These are phyloP conservation scores for Habrosyne pyritoides DNA, from an alignment of 2,888 invertebrate genomes.

Conservation along the genomic window DNA sequence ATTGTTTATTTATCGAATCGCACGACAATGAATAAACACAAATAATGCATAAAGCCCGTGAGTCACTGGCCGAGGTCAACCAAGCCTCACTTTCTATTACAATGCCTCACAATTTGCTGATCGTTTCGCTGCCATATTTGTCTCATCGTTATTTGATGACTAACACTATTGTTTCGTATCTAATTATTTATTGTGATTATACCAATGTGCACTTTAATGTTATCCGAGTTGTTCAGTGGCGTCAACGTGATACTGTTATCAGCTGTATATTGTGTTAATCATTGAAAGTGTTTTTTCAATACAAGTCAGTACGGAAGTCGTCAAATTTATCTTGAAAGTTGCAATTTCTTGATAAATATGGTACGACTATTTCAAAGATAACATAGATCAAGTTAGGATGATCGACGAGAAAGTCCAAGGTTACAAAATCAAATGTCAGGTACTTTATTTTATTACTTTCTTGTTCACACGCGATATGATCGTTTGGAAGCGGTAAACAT, in stretches of 20 bases:
- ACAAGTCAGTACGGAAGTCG: no score
- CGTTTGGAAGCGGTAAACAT: neutral
- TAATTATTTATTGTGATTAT: conserved; percentile 21
- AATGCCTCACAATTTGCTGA: conserved; percentile 42
- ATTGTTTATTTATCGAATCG: conserved; percentile 9
- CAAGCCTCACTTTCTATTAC: conserved; percentile 57
- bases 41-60: conserved; percentile 37
- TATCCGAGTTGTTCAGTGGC: neutral
- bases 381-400: neutral
- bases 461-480: conserved; percentile 1
- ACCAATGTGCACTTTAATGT: neutral
- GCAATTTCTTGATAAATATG: no score
- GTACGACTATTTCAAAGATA: neutral
- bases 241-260: neutral
- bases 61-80: conserved; percentile 53
- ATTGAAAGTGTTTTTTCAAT: neutral
- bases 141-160: conserved; percentile 37
- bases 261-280: neutral
- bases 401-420: conserved; percentile 9
- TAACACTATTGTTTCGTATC: conserved; percentile 34
- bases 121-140: conserved; percentile 42
- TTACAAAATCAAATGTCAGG: neutral
- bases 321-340: neutral
- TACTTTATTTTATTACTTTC: neutral
- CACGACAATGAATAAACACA: conserved; percentile 28